A percentile compares a stretch with the other conserved stretches of the same genome.
Conservation (phyloP, 2,888 invertebrate species). For the Resseliella maxima region DNA sequence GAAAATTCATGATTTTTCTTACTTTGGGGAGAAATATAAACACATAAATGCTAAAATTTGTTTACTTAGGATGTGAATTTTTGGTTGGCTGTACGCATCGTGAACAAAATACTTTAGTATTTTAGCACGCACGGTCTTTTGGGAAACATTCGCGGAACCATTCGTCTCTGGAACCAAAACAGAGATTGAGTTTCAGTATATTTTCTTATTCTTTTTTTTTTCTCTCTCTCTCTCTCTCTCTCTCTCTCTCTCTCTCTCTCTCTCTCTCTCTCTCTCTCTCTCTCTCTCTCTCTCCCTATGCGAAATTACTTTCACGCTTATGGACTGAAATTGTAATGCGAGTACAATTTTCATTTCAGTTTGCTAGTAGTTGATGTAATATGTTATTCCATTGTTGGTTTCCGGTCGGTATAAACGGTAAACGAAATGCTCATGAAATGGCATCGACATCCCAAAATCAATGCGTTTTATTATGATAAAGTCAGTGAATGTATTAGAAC, state of each 20-base stretch:
- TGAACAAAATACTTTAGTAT: neutral
- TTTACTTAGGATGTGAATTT: constrained; percentile 34
- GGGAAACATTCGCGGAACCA: constrained; percentile 3
- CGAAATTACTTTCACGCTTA: neutral
- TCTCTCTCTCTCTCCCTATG: too few species aligned
- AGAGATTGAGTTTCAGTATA: neutral
- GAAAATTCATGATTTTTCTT: constrained; percentile 36
- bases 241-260: too few species aligned
- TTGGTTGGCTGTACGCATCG: neutral
- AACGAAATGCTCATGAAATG: neutral
- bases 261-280: too few species aligned
- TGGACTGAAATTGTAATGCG: constrained; percentile 36
- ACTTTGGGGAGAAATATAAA: constrained; percentile 40
- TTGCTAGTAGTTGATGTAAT: neutral
- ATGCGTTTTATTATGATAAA: constrained; percentile 51
- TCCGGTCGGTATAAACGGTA: neutral
- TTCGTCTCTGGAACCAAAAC: neutral
- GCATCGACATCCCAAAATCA: constrained; percentile 23
- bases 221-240: too few species aligned
- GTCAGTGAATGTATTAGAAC: constrained; percentile 28
- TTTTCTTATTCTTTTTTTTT: neutral
- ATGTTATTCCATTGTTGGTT: neutral
- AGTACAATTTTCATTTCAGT: neutral
- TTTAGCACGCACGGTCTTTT: neutral
- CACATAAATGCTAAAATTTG: constrained; percentile 14